These are phyloP conservation scores for Palaemon carinicauda DNA, from an alignment of 1,140 invertebrate species.

Conservation along the genomic window DNA sequence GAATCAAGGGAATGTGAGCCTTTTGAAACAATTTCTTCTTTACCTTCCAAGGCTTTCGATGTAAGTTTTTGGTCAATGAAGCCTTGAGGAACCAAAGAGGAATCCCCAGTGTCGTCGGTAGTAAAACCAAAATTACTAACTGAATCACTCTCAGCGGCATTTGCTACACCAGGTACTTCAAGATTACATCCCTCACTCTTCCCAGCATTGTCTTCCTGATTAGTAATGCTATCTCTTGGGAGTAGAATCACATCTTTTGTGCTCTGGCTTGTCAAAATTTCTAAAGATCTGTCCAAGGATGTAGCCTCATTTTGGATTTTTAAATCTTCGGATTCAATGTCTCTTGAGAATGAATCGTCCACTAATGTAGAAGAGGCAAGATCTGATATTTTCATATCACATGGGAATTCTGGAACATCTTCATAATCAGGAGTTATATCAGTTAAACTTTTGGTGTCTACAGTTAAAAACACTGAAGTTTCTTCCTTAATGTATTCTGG, in stretches of 20 bases:
- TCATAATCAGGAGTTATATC: conserved; percentile 1
- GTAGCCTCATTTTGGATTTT: too few relatives aligned
- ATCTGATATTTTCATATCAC: neutral
- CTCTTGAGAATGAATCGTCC: too few relatives aligned
- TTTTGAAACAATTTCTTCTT: neutral
- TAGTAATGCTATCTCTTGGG: too few relatives aligned
- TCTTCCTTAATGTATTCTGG: neutral
- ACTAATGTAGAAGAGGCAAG: too few relatives aligned
- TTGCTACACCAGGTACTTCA: too few relatives aligned
- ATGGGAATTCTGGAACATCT: neutral
- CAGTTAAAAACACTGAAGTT: neutral
- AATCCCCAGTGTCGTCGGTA: neutral
- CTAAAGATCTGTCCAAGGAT: neutral
- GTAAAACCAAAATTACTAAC: neutral
- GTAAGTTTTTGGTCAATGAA: neutral
- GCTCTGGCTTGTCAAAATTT: neutral
- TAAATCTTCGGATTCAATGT: too few relatives aligned
- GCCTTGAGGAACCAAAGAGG: neutral
- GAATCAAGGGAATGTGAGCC: neutral
- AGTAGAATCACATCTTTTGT: neutral
- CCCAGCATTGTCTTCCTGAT: too few relatives aligned
- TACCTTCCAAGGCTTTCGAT: neutral
- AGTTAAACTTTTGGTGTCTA: neutral
- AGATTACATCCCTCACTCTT: neutral
- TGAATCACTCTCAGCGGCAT: neutral